phyloP scores from a whole-genome alignment of 2,797 vertebrate genomes.

The Apogon talboti region DNA sequence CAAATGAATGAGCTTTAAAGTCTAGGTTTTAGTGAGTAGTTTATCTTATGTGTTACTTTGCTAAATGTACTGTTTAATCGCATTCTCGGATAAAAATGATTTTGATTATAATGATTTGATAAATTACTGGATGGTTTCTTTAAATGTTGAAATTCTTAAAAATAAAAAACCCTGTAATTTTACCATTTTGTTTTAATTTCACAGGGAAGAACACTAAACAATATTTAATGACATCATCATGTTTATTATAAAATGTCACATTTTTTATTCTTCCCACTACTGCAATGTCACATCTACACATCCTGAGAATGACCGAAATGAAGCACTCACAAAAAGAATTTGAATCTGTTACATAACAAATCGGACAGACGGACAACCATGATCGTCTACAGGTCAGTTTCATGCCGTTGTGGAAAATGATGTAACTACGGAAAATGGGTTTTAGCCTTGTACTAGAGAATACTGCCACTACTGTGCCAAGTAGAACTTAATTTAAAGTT shows the following conservation, averaged over 20 bases:
- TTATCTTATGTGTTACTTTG: constrained; percentile 23
- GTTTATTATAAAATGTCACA: constrained; percentile 59
- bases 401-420: constrained; percentile 17
- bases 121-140: constrained; percentile 31
- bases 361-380: constrained; percentile 2
- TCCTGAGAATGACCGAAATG: neutral
- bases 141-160: constrained; percentile 19
- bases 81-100: constrained; percentile 18
- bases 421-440: neutral
- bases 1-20: constrained; percentile 43
- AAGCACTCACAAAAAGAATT: constrained; percentile 1
- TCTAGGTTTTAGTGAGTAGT: constrained; percentile 24
- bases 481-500: constrained; percentile 31
- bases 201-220: constrained; percentile 18
- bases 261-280: constrained; percentile 17
- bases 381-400: constrained; percentile 55
- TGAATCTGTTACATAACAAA: constrained; percentile 4
- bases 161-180: constrained; percentile 23
- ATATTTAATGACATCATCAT: constrained; percentile 21
- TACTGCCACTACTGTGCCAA: constrained; percentile 3
- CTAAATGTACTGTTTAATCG: constrained; percentile 33
- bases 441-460: constrained; percentile 13
- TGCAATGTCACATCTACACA: constrained; percentile 33
- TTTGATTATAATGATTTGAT: constrained; percentile 43
- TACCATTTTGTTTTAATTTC: constrained; percentile 28